A percentile compares a stretch with the other conserved stretches of the same genome.
Evolutionary conservation across 2,888 invertebrate genomes (phyloP).

Genomic region (Rhamnusium bicolor): DNA sequence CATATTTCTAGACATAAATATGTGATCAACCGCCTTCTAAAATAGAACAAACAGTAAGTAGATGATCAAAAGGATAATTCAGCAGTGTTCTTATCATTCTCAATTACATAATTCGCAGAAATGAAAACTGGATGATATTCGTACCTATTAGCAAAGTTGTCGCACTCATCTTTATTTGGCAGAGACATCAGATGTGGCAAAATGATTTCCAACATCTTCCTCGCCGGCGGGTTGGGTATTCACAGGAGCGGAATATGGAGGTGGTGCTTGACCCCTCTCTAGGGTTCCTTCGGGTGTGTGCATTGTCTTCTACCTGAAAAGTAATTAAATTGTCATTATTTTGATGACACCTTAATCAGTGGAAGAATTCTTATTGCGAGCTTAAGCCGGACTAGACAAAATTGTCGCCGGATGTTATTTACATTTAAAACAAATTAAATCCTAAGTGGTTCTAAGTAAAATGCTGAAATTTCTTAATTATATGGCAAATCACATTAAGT

Average conservation of each 20-base stretch:
- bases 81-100: background rate
- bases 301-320: constrained; percentile 61
- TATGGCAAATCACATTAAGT: no score
- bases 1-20: background rate
- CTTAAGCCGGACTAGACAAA: background rate
- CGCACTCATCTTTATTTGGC: constrained; percentile 67
- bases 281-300: constrained; percentile 70
- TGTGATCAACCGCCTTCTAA: background rate
- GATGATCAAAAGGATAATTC: background rate
- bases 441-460: background rate
- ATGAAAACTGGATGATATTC: no score
- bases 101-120: background rate
- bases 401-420: background rate
- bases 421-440: background rate
- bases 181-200: constrained; percentile 59
- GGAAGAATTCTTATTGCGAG: background rate
- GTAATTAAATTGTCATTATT: background rate
- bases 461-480: background rate
- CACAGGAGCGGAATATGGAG: constrained; percentile 60
- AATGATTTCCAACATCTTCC: constrained; percentile 55
- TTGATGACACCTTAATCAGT: background rate
- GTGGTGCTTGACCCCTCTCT: constrained; percentile 65
- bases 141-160: constrained; percentile 61
- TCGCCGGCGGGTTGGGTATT: constrained; percentile 49
- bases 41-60: background rate